Evolutionary conservation across 2,113 vertebrate genomes (phyloP).

Genomic region (Caloenas nicobarica): DNA sequence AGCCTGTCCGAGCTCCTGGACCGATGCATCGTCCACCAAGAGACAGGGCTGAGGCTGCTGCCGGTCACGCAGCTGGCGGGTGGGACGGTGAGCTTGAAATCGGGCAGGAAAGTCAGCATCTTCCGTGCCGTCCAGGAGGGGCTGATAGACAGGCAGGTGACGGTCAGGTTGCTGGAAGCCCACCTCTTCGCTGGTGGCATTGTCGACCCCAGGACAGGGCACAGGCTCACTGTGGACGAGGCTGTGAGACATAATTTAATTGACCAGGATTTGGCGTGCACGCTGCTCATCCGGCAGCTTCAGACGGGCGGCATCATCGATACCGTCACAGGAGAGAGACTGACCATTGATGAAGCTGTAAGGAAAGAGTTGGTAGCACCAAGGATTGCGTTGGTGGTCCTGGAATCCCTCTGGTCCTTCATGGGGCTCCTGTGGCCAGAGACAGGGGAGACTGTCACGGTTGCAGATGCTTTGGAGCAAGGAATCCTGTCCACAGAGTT

Average conservation of each 20-base stretch:
- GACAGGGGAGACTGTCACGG: constrained; percentile 84
- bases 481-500: constrained; percentile 83
- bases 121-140: constrained; percentile 90
- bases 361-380: constrained; percentile 80
- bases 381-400: constrained; percentile 79
- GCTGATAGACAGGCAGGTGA: constrained; percentile 86
- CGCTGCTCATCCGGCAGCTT: constrained; percentile 85
- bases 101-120: constrained; percentile 86
- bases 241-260: constrained; percentile 83
- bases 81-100: constrained; percentile 84
- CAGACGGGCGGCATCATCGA: constrained; percentile 87
- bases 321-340: constrained; percentile 75
- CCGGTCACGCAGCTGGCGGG: constrained; percentile 87
- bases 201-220: constrained; percentile 88
- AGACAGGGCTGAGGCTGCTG: constrained; percentile 83
- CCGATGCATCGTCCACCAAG: constrained; percentile 79
- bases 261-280: constrained; percentile 88
- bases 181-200: constrained; percentile 96
- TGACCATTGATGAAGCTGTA: constrained; percentile 85
- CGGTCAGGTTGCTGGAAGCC: constrained; percentile 84
- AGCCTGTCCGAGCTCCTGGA: constrained; percentile 78
- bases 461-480: constrained; percentile 85
- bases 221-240: constrained; percentile 83
- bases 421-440: constrained; percentile 89
- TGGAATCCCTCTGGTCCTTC: constrained; percentile 87